phyloP scores from a whole-genome alignment of 2,113 vertebrate species.

The Loxodonta africana region DNA sequence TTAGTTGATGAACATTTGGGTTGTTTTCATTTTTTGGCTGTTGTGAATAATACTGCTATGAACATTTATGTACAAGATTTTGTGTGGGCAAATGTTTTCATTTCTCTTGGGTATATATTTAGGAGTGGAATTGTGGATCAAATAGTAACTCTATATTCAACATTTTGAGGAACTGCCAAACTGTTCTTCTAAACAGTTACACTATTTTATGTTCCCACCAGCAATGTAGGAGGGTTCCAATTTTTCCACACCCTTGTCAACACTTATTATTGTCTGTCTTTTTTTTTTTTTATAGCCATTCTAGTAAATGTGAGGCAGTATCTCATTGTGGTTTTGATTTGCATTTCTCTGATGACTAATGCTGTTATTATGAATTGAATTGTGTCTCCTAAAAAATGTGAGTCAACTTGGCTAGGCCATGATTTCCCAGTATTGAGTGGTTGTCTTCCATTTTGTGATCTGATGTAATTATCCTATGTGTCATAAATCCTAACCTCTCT shows the following conservation, averaged over 20 bases:
- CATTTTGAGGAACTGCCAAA: neutral
- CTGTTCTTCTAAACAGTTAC: neutral
- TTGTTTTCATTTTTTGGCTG: neutral
- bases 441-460: too few species aligned
- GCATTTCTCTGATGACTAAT: neutral
- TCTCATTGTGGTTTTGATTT: neutral
- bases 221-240: neutral
- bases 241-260: neutral
- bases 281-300: neutral
- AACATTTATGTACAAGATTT: neutral
- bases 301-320: neutral
- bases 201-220: neutral
- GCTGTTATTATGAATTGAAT: too few species aligned
- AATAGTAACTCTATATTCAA: neutral
- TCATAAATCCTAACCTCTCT: too few species aligned
- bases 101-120: neutral
- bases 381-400: too few species aligned
- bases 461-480: too few species aligned
- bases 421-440: too few species aligned
- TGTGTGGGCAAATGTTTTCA: neutral
- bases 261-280: neutral
- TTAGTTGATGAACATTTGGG: neutral
- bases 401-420: too few species aligned
- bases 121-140: neutral
- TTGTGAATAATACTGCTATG: neutral